Percentiles rank a stretch among this genome's conserved stretches.
phyloP scores from a whole-genome alignment of 2,888 invertebrate genomes.

The Drosophila mulleri region DNA sequence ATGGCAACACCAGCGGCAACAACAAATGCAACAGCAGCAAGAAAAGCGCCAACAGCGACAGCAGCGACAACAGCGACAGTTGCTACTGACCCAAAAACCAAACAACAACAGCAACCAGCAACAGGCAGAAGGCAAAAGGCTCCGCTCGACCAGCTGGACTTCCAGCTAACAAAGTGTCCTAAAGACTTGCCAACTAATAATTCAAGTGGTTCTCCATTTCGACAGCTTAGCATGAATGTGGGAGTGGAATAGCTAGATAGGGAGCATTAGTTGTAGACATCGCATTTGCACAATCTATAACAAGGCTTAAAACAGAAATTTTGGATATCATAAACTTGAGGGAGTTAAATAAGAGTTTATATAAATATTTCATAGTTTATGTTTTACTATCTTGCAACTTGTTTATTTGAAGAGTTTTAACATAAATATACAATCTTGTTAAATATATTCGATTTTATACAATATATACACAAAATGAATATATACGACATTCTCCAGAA shows the following conservation, averaged over 20 bases:
- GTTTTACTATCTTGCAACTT: background rate
- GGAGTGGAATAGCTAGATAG: background rate
- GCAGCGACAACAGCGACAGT: constrained; percentile 53
- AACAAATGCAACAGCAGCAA: constrained; percentile 54
- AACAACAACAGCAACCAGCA: constrained; percentile 3
- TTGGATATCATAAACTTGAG: background rate
- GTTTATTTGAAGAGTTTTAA: no score
- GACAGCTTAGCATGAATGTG: constrained; percentile 3
- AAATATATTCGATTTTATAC: background rate
- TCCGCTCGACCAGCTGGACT: constrained; percentile 17
- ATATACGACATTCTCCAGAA: background rate
- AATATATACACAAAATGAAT: background rate
- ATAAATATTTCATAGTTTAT: background rate
- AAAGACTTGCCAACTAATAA: constrained; percentile 22
- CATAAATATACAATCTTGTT: background rate
- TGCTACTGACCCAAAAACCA: constrained; percentile 69
- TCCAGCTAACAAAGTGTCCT: constrained; percentile 17
- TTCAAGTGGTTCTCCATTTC: constrained; percentile 20
- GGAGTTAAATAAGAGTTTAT: background rate
- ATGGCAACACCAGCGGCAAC: constrained; percentile 74
- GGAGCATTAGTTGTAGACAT: background rate
- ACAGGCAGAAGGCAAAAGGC: constrained; percentile 23
- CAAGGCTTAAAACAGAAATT: background rate
- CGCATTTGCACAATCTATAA: background rate
- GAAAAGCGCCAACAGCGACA: constrained; percentile 30